Percentiles rank a stretch among this genome's conserved stretches.
Conservation (phyloP, 2,888 invertebrate species). For the Amiota communis region DNA sequence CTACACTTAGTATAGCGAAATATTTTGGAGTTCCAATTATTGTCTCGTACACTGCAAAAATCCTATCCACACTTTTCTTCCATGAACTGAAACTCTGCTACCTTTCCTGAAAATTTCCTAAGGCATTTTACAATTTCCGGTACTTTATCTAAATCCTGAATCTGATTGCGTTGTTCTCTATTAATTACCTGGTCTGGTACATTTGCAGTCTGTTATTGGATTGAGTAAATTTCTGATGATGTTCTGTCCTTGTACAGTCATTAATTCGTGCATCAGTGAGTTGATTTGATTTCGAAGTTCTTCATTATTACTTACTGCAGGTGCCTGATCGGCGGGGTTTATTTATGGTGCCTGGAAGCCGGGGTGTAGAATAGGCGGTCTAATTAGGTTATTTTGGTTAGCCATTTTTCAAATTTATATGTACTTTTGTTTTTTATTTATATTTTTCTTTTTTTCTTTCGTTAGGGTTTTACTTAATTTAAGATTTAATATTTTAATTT, state of each 20-base stretch:
- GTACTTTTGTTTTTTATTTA: not conserved
- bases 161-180: not conserved
- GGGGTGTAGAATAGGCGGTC: too few species aligned
- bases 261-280: too few species aligned
- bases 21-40: slow-evolving; percentile 37
- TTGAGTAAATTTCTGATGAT: not conserved
- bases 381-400: not conserved
- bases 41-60: slow-evolving; percentile 33
- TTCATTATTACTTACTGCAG: too few species aligned
- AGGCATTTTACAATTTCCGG: slow-evolving; percentile 30
- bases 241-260: not conserved
- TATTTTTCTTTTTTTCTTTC: not conserved
- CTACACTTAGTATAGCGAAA: slow-evolving; percentile 38
- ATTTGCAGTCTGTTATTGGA: not conserved
- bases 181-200: not conserved
- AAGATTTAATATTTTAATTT: slow-evolving; percentile 2
- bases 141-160: slow-evolving; percentile 45
- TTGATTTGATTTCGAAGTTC: too few species aligned
- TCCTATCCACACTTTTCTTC: slow-evolving; percentile 37
- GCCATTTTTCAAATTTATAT: not conserved
- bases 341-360: too few species aligned
- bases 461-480: not conserved
- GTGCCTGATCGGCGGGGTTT: too few species aligned
- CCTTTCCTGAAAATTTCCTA: slow-evolving; percentile 17
- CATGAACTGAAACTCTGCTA: slow-evolving; percentile 19